These are phyloP conservation scores for Rhadinocentrus ornatus DNA, from an alignment of 2,797 vertebrate species.

Conservation along the genomic window DNA sequence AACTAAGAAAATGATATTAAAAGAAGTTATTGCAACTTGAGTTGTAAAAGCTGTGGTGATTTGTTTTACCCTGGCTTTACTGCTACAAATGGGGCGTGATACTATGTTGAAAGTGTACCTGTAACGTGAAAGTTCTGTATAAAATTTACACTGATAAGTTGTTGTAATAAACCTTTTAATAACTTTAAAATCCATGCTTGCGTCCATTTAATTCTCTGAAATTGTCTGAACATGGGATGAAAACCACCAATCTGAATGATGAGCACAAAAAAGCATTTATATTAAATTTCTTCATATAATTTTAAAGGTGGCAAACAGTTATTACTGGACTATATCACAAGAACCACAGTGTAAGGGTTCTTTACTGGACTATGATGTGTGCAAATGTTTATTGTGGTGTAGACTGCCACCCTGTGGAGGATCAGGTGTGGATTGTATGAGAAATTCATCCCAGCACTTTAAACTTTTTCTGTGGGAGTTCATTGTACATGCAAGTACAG, in stretches of 20 bases:
- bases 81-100: conserved; percentile 71
- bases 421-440: neutral
- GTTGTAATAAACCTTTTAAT: conserved; percentile 89
- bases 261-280: neutral
- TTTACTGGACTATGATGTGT: neutral
- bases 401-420: conserved; percentile 81
- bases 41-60: conserved; percentile 65
- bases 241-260: neutral
- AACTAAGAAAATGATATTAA: conserved; percentile 66
- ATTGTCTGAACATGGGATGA: neutral
- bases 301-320: neutral
- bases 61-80: conserved; percentile 68
- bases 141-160: conserved; percentile 80
- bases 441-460: neutral
- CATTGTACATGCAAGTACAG: neutral
- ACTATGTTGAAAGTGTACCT: conserved; percentile 82
- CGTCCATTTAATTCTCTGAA: conserved; percentile 21
- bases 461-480: neutral
- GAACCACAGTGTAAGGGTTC: neutral
- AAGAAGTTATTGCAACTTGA: conserved; percentile 73
- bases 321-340: neutral
- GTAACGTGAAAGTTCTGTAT: conserved; percentile 84
- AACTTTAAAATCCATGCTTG: conserved; percentile 72
- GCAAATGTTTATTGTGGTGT: conserved; percentile 56
- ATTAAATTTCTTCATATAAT: neutral